Evolutionary conservation across 2,888 invertebrate species (phyloP).

Genomic region (Prionchulus punctatus): DNA sequence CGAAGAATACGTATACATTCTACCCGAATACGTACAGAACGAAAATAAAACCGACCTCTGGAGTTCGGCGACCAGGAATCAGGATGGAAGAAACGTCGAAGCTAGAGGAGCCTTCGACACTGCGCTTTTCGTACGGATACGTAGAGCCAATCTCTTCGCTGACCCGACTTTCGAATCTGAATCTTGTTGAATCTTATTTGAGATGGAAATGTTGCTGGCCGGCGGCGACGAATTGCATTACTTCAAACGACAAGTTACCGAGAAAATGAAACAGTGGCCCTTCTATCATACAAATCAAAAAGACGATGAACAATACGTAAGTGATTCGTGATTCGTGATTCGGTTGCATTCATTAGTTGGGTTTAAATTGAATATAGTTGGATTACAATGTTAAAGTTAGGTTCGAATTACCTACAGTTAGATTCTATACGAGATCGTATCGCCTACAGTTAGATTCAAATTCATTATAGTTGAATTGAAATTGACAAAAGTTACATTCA

Average conservation of each 20-base stretch:
- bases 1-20: conserved; percentile 3
- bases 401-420: no score
- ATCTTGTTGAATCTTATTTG: not conserved
- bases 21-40: conserved; percentile 5
- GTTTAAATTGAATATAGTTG: no score
- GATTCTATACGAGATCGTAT: no score
- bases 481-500: not conserved
- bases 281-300: not conserved
- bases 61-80: not conserved
- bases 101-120: conserved; percentile 1
- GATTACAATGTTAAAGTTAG: no score
- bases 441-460: no score
- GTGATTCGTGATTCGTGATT: not conserved
- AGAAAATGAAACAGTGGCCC: not conserved
- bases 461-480: not conserved
- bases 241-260: not conserved
- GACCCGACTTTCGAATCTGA: not conserved
- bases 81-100: not conserved
- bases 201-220: conserved; percentile 4
- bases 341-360: no score
- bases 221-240: not conserved
- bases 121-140: not conserved
- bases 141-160: not conserved
- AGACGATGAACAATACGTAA: not conserved
- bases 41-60: conserved; percentile 3